Evolutionary conservation across 1,140 invertebrate species (phyloP), one percentile per base, ranked within the genome.

Genomic region (Mesaphorura yosii): DNA sequence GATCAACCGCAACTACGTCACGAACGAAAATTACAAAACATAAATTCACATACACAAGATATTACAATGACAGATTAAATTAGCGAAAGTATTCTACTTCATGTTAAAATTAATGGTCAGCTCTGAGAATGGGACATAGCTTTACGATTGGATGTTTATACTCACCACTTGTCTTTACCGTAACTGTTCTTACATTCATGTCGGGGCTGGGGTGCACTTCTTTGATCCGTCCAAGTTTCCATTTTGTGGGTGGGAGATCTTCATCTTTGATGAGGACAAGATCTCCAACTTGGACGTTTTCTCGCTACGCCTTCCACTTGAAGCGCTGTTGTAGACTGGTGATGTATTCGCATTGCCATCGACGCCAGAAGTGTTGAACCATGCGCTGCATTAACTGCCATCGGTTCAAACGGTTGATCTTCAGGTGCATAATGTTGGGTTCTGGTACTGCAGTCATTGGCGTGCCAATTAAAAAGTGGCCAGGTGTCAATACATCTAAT

Each of bases 211-310:
- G 62, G 51, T 64, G 59, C 17, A 65, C n/a, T 7, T 66, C 40
- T n/a, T 59, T 53, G 6, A 70, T 58, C 44, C 64, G 55, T 46
- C 66, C 68, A 3, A 68, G 28, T 31, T 51, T 41, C 68, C 68
- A 70, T 50, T 65, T 53, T 14, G 57, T 31, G 19, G 66, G 65
- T n/a, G 68, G 64, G 15, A 59, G 37, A 29, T 64, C 49, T 7
- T 61, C 57, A 7, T 67, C 66, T 31, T 60, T 62, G 2, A 69
- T 37, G 6, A 69, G 27, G 1, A 67, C 65, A 3, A 62, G 3
- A 28, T 47, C 38, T 14, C 44, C 42, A 5, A 34, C n/a, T 39
- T 56, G 19, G 12, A 64, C 5, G 26, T 62, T 57, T 3, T 1
- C 2, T 48, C 25, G 7, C 4, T 14, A 5, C 2, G 7, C 34